phyloP scores from a whole-genome alignment of 2,797 vertebrate species.

The Hemitrygon akajei region DNA sequence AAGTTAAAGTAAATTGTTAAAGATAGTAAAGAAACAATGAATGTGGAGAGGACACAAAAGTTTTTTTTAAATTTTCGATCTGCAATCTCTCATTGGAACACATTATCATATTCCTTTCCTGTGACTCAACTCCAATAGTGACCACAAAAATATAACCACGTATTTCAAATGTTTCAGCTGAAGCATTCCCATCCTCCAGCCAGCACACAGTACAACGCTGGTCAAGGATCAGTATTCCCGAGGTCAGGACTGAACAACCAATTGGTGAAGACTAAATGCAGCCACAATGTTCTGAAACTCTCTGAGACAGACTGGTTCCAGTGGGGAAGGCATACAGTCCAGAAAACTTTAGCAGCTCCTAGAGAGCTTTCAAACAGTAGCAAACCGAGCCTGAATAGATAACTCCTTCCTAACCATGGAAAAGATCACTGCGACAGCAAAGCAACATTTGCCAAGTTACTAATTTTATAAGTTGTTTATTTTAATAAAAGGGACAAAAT shows the following conservation, averaged over 20 bases:
- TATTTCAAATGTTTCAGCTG: background rate
- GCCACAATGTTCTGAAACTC: background rate
- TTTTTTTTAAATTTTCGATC: background rate
- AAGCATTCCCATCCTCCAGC: background rate
- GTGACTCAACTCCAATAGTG: background rate
- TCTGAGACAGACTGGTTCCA: background rate
- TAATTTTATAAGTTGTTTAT: too few species aligned
- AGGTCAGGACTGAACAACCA: background rate
- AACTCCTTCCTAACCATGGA: background rate
- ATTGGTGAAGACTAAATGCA: too few species aligned
- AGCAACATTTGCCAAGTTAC: too few species aligned
- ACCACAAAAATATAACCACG: background rate
- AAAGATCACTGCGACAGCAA: background rate
- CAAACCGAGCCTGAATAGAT: background rate
- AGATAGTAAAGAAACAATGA: background rate
- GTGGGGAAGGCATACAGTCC: background rate
- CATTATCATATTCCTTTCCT: background rate
- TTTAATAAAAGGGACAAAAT: too few species aligned
- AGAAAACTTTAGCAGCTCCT: background rate
- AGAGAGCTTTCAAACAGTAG: background rate
- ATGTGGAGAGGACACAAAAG: background rate
- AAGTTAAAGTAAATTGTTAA: too few species aligned
- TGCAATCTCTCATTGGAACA: background rate
- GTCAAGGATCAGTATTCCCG: background rate
- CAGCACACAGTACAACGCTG: background rate